Evolutionary conservation across 2,113 vertebrate genomes (phyloP), one percentile per base, ranked within the genome.

Genomic region (Corynorhinus townsendii): DNA sequence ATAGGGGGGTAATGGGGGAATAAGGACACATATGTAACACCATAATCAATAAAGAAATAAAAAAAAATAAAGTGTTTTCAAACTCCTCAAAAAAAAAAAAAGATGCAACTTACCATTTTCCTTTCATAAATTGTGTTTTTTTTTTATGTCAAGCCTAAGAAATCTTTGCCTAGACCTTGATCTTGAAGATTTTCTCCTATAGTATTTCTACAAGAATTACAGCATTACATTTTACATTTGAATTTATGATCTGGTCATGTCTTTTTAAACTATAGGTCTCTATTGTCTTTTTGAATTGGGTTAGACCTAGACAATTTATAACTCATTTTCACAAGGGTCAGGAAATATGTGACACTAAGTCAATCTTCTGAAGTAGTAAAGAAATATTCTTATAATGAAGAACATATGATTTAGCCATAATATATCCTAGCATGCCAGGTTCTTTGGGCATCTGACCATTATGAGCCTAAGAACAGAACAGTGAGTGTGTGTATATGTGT

Each of bases 171-270:
- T 89, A 71, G 22, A 12, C 38, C 11, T 95, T 83, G 35, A 69
- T 90, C 20, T 47, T 11, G 22, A 71, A 64, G 40, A 47, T 64
- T 77, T 89, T 49, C 14, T 49, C 11, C 19, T 10, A 4, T 35
- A 26, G 72, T 43, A 72, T 94, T 91, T 76, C 24, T 73, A 79
- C 83, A 66, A 86, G 40, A 72, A 33, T 82, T 89, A 72, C 20
- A 86, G 35, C 84, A 94, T 94, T 88, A 92, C 26, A 64, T 75
- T 87, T 64, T 75, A 92, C 47, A 69, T 80, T 90, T 56, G 89
- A 89, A 85, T 89, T 52, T 86, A n/a, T 76, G 64, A 88, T 33
- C 73, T 94, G 26, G 35, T 81, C 49, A 35, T 88, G n/a, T 72
- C 77, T 85, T 86, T 93, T 81, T 75, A 85, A 94, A 75, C 35